Evolutionary conservation across 2,888 invertebrate genomes (phyloP).

Genomic region (Argynnis bischoffii): DNA sequence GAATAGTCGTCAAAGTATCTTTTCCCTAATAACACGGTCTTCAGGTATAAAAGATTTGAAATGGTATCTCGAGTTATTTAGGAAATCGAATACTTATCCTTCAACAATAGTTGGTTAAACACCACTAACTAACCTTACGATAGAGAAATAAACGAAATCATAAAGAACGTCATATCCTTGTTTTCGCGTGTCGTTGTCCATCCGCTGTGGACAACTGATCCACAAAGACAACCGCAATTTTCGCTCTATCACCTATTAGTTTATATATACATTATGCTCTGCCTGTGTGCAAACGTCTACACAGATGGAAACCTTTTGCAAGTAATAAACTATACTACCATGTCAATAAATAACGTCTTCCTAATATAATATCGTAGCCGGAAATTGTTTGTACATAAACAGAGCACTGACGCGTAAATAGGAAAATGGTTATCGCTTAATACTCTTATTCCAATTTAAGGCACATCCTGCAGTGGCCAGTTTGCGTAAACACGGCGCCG

Average conservation of each 20-base stretch:
- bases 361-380: not conserved
- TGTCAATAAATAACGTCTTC: slow-evolving; percentile 18
- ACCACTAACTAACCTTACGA: slow-evolving; percentile 1
- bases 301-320: slow-evolving; percentile 23
- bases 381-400: slow-evolving; percentile 29
- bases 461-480: slow-evolving; percentile 22
- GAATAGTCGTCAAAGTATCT: too few species aligned
- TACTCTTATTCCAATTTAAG: slow-evolving; percentile 2
- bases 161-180: slow-evolving; percentile 2
- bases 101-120: not conserved
- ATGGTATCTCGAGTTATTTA: not conserved
- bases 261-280: slow-evolving; percentile 10
- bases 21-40: too few species aligned
- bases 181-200: not conserved
- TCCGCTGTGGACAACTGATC: not conserved
- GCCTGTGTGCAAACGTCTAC: slow-evolving; percentile 28
- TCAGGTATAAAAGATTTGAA: not conserved
- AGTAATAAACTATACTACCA: slow-evolving; percentile 19
- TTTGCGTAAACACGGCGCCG: slow-evolving; percentile 1
- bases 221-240: slow-evolving; percentile 26
- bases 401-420: too few species aligned
- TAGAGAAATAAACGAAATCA: not conserved
- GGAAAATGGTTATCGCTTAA: too few species aligned
- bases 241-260: slow-evolving; percentile 23
- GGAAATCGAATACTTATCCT: not conserved